Conservation (phyloP, 2,888 invertebrate genomes). For the Troides aeacus region DNA sequence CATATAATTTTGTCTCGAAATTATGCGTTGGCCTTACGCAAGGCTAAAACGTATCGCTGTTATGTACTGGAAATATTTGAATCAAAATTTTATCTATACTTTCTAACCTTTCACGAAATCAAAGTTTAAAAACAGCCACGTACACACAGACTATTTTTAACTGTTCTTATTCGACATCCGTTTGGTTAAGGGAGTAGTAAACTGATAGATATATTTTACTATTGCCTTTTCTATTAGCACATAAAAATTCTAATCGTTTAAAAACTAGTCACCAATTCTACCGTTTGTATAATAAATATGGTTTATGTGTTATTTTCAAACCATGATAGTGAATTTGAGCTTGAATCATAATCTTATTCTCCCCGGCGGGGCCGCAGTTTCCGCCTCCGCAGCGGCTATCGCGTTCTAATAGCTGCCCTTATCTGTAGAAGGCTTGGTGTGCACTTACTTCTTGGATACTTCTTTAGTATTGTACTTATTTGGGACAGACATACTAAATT, state of each 20-base stretch:
- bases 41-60: not conserved
- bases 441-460: slow-evolving; percentile 1
- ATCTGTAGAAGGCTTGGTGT: slow-evolving; percentile 6
- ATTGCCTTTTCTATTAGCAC: too few species aligned
- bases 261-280: not conserved
- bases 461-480: not conserved
- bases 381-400: slow-evolving; percentile 18
- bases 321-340: slow-evolving; percentile 2
- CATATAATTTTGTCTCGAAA: slow-evolving; percentile 6
- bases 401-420: slow-evolving; percentile 18
- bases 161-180: too few species aligned
- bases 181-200: too few species aligned
- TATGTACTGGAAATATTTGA: not conserved
- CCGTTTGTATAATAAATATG: not conserved
- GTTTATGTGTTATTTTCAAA: not conserved
- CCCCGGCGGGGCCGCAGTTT: slow-evolving; percentile 3
- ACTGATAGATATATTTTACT: too few species aligned
- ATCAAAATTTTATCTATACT: not conserved
- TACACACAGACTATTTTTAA: too few species aligned
- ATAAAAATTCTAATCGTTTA: not conserved
- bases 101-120: too few species aligned
- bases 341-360: slow-evolving; percentile 17
- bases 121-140: too few species aligned
- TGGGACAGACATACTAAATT: too few species aligned
- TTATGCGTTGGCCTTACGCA: not conserved